A percentile compares a stretch with the other conserved stretches of the same genome.
Conservation (phyloP, 2,113 vertebrate genomes). For the Varanus komodoensis region DNA sequence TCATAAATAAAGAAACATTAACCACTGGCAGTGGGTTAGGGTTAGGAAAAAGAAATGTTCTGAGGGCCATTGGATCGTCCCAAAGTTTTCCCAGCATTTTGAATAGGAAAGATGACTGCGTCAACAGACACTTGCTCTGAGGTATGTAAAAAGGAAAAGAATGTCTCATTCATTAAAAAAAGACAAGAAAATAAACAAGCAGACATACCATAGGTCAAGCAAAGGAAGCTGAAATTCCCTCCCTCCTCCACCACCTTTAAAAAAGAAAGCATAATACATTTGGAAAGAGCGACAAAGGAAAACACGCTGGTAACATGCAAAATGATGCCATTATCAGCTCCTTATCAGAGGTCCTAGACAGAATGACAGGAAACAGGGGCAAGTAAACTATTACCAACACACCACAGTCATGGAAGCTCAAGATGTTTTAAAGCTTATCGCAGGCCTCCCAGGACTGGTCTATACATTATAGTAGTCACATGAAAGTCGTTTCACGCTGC, state of each 20-base stretch:
- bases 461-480: not conserved
- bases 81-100: slow-evolving; percentile 61
- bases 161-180: slow-evolving; percentile 69
- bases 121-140: slow-evolving; percentile 75
- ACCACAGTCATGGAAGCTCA: not conserved
- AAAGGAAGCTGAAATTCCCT: slow-evolving; percentile 53
- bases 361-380: slow-evolving; percentile 51
- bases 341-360: slow-evolving; percentile 61
- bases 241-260: slow-evolving; percentile 31
- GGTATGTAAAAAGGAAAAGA: slow-evolving; percentile 71
- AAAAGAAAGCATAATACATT: slow-evolving; percentile 17
- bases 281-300: not conserved
- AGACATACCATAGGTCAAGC: slow-evolving; percentile 69
- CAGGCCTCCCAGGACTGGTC: not conserved
- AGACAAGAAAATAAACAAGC: slow-evolving; percentile 14
- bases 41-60: slow-evolving; percentile 49
- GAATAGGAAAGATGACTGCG: slow-evolving; percentile 68
- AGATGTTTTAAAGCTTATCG: not conserved
- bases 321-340: slow-evolving; percentile 59
- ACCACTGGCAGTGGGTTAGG: slow-evolving; percentile 37
- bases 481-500: not conserved
- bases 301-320: slow-evolving; percentile 48
- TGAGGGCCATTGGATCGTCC: slow-evolving; percentile 52
- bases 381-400: not conserved
- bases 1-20: slow-evolving; percentile 55